Evolutionary conservation across 2,888 invertebrate genomes (phyloP).

Genomic region (Himalopsyche anomala): DNA sequence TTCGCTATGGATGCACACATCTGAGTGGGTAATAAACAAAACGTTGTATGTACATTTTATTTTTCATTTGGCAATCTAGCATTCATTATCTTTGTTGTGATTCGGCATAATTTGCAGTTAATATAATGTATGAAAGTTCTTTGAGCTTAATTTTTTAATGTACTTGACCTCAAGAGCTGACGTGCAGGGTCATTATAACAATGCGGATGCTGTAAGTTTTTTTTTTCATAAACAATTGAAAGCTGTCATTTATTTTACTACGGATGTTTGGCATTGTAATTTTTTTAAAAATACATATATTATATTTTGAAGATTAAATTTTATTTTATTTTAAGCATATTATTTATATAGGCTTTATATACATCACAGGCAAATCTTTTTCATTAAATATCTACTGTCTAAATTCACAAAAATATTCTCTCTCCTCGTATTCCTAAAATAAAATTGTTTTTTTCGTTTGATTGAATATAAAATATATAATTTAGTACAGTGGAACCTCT

Average conservation of each 20-base stretch:
- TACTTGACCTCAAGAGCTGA: conserved; percentile 37
- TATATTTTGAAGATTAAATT: neutral
- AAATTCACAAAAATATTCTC: too few species aligned
- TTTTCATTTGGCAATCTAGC: neutral
- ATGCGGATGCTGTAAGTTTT: conserved; percentile 32
- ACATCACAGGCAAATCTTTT: too few species aligned
- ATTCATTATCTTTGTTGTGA: conserved; percentile 22
- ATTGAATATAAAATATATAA: too few species aligned
- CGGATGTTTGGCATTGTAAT: neutral
- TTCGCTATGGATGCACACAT: neutral
- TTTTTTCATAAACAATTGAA: conserved; percentile 5
- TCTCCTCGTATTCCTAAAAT: too few species aligned
- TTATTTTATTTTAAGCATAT: neutral
- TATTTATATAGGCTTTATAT: neutral
- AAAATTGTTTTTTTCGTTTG: too few species aligned
- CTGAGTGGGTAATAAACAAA: neutral
- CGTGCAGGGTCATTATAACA: conserved; percentile 27
- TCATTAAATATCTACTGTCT: too few species aligned
- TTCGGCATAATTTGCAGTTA: conserved; percentile 21
- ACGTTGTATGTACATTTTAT: neutral
- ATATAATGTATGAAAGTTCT: conserved; percentile 15
- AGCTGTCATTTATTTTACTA: neutral
- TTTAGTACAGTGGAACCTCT: too few species aligned
- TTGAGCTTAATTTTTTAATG: conserved; percentile 15
- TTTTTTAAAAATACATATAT: neutral